Conservation (phyloP, 2,113 vertebrate species). For the Scatophagus argus region DNA sequence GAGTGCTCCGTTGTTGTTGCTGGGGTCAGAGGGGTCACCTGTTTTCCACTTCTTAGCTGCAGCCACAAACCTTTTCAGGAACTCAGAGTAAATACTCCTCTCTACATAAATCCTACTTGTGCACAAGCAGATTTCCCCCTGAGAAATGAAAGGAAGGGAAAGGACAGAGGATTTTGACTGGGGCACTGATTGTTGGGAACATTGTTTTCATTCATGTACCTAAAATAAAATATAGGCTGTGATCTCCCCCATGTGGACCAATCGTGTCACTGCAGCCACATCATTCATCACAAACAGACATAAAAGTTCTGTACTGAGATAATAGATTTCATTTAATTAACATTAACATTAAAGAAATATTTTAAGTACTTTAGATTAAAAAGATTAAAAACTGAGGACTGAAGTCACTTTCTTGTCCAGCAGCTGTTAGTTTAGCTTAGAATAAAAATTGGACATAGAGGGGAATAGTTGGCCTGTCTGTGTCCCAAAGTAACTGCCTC, state of each 20-base stretch:
- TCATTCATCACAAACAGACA: background rate
- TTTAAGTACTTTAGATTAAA: too few species aligned
- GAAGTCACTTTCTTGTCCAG: too few species aligned
- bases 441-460: too few species aligned
- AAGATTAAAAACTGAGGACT: background rate
- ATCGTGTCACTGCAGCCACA: slow-evolving; percentile 10
- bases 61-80: slow-evolving; percentile 92
- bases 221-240: background rate
- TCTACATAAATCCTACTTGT: slow-evolving; percentile 98
- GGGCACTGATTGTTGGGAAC: background rate
- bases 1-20: slow-evolving; percentile 88
- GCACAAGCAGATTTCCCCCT: slow-evolving; percentile 98
- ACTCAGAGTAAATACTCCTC: slow-evolving; percentile 88
- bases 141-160: background rate
- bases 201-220: background rate
- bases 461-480: too few species aligned
- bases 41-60: slow-evolving; percentile 92
- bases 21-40: slow-evolving; percentile 88
- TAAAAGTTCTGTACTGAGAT: background rate
- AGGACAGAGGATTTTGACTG: background rate
- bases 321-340: background rate
- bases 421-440: too few species aligned
- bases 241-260: slow-evolving; percentile 57
- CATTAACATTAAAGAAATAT: background rate
- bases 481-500: too few species aligned